Evolutionary conservation across 2,888 invertebrate genomes (phyloP).

Genomic region (Patella pellucida): DNA sequence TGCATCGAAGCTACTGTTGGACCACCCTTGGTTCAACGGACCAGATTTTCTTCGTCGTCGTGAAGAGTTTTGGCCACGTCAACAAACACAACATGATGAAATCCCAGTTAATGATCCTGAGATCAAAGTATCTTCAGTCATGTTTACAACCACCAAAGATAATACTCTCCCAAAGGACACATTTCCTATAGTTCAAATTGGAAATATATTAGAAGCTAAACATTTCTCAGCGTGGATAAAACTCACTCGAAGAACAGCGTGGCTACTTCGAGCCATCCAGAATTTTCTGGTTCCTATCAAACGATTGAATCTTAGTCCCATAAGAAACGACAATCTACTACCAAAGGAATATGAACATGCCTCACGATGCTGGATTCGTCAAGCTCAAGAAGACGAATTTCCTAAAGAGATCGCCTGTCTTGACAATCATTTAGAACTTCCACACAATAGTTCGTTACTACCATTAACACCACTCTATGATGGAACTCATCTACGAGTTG

Average conservation of each 20-base stretch:
- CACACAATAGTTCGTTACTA: slow-evolving; percentile 6
- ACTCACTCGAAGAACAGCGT: slow-evolving; percentile 3
- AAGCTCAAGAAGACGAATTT: slow-evolving; percentile 3
- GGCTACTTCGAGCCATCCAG: slow-evolving; percentile 1
- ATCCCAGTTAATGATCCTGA: neutral
- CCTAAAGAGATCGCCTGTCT: slow-evolving; percentile 1
- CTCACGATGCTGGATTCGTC: too few relatives aligned
- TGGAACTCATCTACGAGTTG: slow-evolving; percentile 9
- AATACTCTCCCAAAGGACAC: neutral
- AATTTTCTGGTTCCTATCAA: neutral
- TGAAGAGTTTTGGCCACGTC: slow-evolving; percentile 1
- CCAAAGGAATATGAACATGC: neutral
- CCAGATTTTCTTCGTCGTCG: neutral
- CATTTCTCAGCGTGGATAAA: slow-evolving; percentile 5
- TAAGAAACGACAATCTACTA: neutral
- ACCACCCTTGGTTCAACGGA: slow-evolving; percentile 6
- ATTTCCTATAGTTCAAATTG: neutral
- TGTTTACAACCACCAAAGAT: neutral
- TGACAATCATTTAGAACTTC: neutral
- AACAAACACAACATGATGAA: neutral
- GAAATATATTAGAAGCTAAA: neutral
- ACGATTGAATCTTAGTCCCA: neutral
- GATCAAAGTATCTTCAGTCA: neutral
- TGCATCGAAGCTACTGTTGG: neutral
- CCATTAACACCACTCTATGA: slow-evolving; percentile 14